Conservation (phyloP, 2,113 vertebrate genomes). For the Cynoglossus semilaevis region DNA sequence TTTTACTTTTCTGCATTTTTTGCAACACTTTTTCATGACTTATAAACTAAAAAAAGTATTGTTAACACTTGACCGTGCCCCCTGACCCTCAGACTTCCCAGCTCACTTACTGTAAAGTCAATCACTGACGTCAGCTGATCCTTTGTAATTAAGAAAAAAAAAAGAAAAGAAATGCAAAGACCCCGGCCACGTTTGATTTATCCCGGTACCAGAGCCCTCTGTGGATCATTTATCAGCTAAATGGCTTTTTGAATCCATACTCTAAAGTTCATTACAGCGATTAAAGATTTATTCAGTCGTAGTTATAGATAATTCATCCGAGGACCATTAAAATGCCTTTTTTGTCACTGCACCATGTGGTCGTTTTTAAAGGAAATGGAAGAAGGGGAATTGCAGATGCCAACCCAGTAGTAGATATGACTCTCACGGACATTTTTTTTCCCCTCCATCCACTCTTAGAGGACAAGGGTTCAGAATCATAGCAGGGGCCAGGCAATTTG, state of each 20-base stretch:
- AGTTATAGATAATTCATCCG: conserved; percentile 74
- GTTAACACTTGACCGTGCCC: conserved; percentile 27
- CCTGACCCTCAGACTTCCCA: conserved; percentile 32
- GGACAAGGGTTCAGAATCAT: conserved; percentile 35
- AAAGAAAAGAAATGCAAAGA: conserved; percentile 51
- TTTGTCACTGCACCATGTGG: conserved; percentile 60
- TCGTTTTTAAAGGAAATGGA: conserved; percentile 42
- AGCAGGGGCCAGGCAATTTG: conserved; percentile 25
- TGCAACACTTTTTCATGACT: too few relatives aligned
- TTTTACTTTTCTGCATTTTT: too few relatives aligned
- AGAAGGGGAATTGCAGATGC: conserved; percentile 16
- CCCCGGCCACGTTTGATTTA: conserved; percentile 64
- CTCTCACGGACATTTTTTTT: conserved; percentile 10
- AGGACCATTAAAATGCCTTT: conserved; percentile 63
- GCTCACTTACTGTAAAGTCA: conserved; percentile 56
- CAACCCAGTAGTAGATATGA: conserved; percentile 24
- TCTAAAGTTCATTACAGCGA: conserved; percentile 76
- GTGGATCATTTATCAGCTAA: conserved; percentile 70
- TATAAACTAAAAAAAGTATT: too few relatives aligned
- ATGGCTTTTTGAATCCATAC: conserved; percentile 72
- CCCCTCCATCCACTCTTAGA: conserved; percentile 12
- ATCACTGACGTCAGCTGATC: conserved; percentile 71
- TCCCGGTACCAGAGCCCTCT: conserved; percentile 60
- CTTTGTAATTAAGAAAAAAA: conserved; percentile 47
- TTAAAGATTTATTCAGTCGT: conserved; percentile 73